Evolutionary conservation across 1,140 invertebrate species (phyloP).

Genomic region (Pristionchus pacificus): DNA sequence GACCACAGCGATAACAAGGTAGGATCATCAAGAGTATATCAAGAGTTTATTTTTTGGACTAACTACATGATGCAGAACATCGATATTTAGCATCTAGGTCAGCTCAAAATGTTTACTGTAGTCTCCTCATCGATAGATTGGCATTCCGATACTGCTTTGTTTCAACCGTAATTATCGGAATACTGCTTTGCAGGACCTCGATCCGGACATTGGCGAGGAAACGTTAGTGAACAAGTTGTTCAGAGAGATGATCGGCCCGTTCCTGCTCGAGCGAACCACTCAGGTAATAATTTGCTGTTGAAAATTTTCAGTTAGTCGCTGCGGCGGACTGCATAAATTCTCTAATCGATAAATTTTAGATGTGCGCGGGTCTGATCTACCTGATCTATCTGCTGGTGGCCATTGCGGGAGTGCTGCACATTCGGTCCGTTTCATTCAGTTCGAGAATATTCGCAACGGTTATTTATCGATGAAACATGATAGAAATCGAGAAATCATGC

Average conservation of each 20-base stretch:
- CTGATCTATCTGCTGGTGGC: constrained; percentile 76
- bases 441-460: too few species aligned
- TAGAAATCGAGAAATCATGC: too few species aligned
- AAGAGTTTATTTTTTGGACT: neutral
- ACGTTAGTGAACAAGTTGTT: constrained; percentile 69
- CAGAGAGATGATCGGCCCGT: constrained; percentile 69
- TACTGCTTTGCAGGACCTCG: constrained; percentile 2
- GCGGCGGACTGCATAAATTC: neutral
- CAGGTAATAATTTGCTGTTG: constrained; percentile 61
- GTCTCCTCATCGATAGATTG: too few species aligned
- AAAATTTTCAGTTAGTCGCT: neutral
- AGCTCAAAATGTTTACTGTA: too few species aligned
- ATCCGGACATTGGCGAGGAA: constrained; percentile 44
- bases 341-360: constrained; percentile 35
- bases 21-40: neutral
- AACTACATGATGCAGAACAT: too few species aligned
- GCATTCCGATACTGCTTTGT: too few species aligned
- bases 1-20: constrained; percentile 19
- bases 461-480: too few species aligned
- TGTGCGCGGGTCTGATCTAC: constrained; percentile 74
- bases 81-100: too few species aligned
- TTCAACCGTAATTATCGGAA: neutral
- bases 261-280: constrained; percentile 73
- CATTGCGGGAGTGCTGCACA: constrained; percentile 77
- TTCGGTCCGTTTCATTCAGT: too few species aligned